Base-by-base conservation (phyloP, 2,888 invertebrate species). In the Frankliniella intonsa region DNA sequence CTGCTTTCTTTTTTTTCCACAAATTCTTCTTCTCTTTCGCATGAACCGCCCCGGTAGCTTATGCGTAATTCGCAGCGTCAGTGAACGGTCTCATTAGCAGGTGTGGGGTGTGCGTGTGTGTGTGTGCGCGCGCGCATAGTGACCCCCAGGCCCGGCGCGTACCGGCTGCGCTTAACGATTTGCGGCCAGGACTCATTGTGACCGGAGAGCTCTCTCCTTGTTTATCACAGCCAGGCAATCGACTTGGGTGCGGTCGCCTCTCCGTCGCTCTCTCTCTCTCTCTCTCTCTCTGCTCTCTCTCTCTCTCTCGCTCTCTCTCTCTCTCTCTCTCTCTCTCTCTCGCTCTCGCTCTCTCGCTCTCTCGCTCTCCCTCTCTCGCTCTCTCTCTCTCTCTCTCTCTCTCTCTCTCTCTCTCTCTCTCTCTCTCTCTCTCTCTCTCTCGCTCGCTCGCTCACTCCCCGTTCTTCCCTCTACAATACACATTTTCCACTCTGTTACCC, bases 401-500 rank as follows among this genome's bases (percentile, higher is more conserved):
- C 62, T 65, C 62, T 65, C 62, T 65, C 2, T 69, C 69, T 69
- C 25, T 25, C 69, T 76, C 69, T 76, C 25, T 76, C 25, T 76
- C 69, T 22, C 25, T 76, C 69, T 76, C 69, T 22, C 69, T 25
- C 10, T 55, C 55, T 10, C 55, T 55, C 55, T 12, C 55, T 12
- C 55, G 14, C 55, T 55, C 14, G 14, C 55, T 12, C 55, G 0
- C 55, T 55, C 55, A 19, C 55, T 55, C 55, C 19, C 55, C 19
- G 17, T 0, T 14, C 19, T 12, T 55, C 55, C 12, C 14, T 55
- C 55, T 55, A 76, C 69, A 76, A 76, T 25, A 25, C 25, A 76
- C 69, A 76, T 76, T 76, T 76, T 76, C 69, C 69, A 76, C 69
- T 76, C 69, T 76, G 69, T 76, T 76, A 76, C 69, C 69, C 69